Evolutionary conservation across 2,113 vertebrate genomes (phyloP).

Genomic region (Nothoprocta perdicaria): DNA sequence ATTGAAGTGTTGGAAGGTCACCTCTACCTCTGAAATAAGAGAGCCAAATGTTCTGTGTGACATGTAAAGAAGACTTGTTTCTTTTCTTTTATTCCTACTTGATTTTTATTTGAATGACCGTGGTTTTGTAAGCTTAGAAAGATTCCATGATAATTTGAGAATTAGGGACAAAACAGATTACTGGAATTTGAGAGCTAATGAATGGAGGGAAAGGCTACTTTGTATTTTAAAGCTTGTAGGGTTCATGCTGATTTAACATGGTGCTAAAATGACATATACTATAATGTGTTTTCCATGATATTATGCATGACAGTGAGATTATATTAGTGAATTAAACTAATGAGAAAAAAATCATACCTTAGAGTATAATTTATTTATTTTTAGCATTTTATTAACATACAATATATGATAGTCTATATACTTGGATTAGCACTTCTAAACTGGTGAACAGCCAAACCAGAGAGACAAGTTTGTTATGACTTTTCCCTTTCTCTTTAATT

Average conservation of each 20-base stretch:
- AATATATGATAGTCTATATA: background rate
- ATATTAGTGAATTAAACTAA: background rate
- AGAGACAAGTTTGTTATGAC: background rate
- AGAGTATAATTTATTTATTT: background rate
- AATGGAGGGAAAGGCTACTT: background rate
- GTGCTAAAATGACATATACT: background rate
- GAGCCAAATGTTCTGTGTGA: background rate
- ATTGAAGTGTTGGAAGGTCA: background rate
- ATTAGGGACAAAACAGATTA: background rate
- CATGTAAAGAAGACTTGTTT: background rate
- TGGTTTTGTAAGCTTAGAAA: background rate
- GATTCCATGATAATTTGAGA: background rate
- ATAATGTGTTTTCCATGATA: background rate
- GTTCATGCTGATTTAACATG: background rate
- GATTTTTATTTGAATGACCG: background rate
- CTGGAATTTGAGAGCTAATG: background rate
- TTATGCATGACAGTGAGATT: background rate
- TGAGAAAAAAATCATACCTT: background rate
- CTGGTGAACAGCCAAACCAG: constrained; percentile 34
- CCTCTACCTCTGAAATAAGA: background rate
- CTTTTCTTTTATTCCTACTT: background rate
- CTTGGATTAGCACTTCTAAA: background rate
- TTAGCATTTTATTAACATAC: background rate
- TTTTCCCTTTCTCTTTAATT: background rate
- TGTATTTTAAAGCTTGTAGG: background rate